Conservation (phyloP, 2,888 invertebrate genomes). For the Coelinius sp. region DNA sequence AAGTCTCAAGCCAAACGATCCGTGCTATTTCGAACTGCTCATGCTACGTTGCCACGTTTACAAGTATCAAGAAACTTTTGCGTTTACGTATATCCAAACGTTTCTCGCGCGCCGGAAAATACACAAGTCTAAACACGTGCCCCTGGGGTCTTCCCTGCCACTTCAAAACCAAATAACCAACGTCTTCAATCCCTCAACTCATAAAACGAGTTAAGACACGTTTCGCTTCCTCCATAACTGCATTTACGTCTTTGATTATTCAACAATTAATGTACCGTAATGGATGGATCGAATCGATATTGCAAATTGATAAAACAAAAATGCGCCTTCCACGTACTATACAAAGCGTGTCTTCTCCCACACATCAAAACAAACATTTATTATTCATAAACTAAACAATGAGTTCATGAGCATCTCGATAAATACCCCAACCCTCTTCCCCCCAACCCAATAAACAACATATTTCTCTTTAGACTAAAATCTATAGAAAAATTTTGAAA, state of each 20-base stretch:
- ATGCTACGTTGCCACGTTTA: conserved; percentile 56
- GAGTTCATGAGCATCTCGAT: not conserved
- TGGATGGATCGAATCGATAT: not conserved
- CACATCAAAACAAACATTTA: not conserved
- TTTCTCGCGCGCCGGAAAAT: conserved; percentile 17
- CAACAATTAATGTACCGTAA: not conserved
- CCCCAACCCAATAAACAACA: too few species aligned
- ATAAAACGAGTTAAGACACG: not conserved
- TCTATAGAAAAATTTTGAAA: not conserved
- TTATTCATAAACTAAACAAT: not conserved
- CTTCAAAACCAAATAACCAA: not conserved
- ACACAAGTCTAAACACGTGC: conserved; percentile 39
- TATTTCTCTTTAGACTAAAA: not conserved
- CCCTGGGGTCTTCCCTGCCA: not conserved
- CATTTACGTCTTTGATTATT: not conserved
- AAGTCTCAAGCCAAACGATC: conserved; percentile 55
- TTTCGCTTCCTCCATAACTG: not conserved
- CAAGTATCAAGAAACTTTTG: conserved; percentile 1
- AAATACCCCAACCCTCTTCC: too few species aligned
- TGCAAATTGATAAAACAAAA: not conserved
- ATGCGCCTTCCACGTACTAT: not conserved
- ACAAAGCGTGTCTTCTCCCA: not conserved
- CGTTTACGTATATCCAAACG: not conserved
- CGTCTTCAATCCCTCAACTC: not conserved
- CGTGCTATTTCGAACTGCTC: conserved; percentile 63